Evolutionary conservation across 2,113 vertebrate genomes (phyloP), one percentile per base, ranked within the genome.

Genomic region (Hepsetus odoe): DNA sequence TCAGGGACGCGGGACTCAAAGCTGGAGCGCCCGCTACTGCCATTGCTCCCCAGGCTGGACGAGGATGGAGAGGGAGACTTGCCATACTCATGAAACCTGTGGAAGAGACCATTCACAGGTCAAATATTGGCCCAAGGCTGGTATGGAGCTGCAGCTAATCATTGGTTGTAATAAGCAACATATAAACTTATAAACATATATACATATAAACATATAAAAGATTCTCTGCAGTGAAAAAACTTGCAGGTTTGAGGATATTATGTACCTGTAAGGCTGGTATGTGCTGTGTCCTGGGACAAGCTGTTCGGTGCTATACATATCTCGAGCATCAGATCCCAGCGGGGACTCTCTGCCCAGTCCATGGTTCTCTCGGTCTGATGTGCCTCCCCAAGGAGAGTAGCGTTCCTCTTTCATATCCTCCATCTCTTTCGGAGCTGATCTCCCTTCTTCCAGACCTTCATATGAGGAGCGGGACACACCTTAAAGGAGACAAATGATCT

Each of bases 201-300:
- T 4, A 38, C 9, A 9, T 38, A 4, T 38, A n/a, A n/a, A n/a
- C n/a, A n/a, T n/a, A n/a, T n/a, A n/a, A n/a, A n/a, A n/a, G n/a
- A n/a, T n/a, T n/a, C n/a, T n/a, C n/a, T n/a, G n/a, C n/a, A n/a
- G n/a, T n/a, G n/a, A 9, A 38, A 9, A 5, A 38, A 9, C 4
- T 38, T 9, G 4, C 4, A 38, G 35, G 4, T 4, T 5, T 9
- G 35, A 5, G 35, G 35, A 5, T 9, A 38, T 4, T 49, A 49
- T 3, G 46, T 86, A 96, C 96, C 94, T 94, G 76, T 94, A 94
- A 0, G 89, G 89, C 81, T 95, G 94, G 85, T 94, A 95, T 53
- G 91, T 88, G 0, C 91, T 85, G 0, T 92, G 89, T 0, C 91
- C 87, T 0, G 94, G 94, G 59, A 94, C 94, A 0, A 93, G 93